A percentile compares a stretch with the other conserved stretches of the same genome.
phyloP scores from a whole-genome alignment of 2,888 invertebrate species.

The Rhynchonema sp. region DNA sequence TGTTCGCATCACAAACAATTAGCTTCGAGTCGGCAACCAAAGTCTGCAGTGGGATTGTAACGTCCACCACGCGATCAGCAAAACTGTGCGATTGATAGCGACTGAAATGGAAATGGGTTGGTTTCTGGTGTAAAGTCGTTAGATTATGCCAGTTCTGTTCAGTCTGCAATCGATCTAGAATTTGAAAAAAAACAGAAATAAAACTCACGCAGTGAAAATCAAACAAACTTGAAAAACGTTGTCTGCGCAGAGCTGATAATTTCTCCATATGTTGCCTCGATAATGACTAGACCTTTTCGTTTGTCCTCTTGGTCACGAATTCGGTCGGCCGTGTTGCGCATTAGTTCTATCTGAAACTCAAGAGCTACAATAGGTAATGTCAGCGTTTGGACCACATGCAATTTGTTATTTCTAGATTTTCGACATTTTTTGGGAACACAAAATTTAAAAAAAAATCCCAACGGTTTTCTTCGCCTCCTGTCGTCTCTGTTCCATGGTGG shows the following conservation, averaged over 20 bases:
- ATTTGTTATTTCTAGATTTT: no score
- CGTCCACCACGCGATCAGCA: conserved; percentile 47
- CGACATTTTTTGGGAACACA: background rate
- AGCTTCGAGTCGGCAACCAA: conserved; percentile 71
- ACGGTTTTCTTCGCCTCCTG: background rate
- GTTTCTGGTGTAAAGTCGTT: no score
- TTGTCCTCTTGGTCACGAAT: conserved; percentile 56
- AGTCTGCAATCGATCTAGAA: no score
- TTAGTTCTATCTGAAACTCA: conserved; percentile 41
- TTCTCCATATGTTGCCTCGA: conserved; percentile 45
- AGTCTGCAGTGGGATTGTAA: conserved; percentile 81
- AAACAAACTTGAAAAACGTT: no score
- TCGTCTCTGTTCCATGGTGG: background rate
- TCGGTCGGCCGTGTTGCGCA: conserved; percentile 67
- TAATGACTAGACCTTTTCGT: conserved; percentile 59
- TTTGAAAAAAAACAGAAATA: no score
- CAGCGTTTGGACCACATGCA: no score
- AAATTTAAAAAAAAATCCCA: background rate
- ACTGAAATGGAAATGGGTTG: background rate
- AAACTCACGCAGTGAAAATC: no score
- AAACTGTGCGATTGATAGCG: background rate
- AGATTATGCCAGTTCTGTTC: no score
- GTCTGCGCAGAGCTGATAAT: no score
- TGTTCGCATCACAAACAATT: conserved; percentile 58
- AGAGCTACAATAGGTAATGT: background rate